Conservation (phyloP, 2,113 vertebrate genomes). For the Oreochromis spilurus region DNA sequence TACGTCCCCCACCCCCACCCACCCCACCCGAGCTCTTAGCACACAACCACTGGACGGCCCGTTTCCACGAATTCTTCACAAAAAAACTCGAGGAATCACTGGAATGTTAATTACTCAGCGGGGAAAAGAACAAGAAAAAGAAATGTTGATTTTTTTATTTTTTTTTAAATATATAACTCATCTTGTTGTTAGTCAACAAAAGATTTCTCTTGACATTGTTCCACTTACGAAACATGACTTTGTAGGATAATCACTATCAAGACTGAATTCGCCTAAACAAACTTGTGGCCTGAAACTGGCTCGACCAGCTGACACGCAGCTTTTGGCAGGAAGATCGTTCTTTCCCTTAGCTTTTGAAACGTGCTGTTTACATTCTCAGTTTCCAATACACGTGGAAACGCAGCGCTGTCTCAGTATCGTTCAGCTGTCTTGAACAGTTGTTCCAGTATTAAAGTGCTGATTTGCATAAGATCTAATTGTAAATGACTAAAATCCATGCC, state of each 20-base stretch:
- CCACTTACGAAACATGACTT: not conserved
- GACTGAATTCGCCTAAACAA: slow-evolving; percentile 50
- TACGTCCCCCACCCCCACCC: not conserved
- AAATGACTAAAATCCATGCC: not conserved
- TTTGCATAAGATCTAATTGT: not conserved
- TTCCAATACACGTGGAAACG: not conserved
- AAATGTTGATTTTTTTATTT: slow-evolving; percentile 4
- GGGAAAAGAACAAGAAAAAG: slow-evolving; percentile 27
- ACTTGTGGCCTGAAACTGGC: slow-evolving; percentile 39
- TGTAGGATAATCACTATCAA: slow-evolving; percentile 9
- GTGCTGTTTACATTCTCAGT: not conserved
- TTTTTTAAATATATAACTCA: not conserved
- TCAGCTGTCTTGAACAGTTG: not conserved
- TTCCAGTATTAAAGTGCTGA: not conserved
- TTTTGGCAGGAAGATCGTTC: not conserved
- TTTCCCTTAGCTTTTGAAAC: slow-evolving; percentile 1
- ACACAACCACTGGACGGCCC: slow-evolving; percentile 1
- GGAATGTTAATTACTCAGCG: slow-evolving; percentile 71
- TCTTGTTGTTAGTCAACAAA: not conserved
- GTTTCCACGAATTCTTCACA: slow-evolving; percentile 57
- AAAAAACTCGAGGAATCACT: slow-evolving; percentile 62
- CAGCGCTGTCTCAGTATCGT: not conserved
- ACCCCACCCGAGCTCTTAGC: not conserved
- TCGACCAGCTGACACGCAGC: slow-evolving; percentile 18
- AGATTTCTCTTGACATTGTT: not conserved